Base-by-base conservation (phyloP, 2,797 vertebrate species). In the Poliocrania exsul region DNA sequence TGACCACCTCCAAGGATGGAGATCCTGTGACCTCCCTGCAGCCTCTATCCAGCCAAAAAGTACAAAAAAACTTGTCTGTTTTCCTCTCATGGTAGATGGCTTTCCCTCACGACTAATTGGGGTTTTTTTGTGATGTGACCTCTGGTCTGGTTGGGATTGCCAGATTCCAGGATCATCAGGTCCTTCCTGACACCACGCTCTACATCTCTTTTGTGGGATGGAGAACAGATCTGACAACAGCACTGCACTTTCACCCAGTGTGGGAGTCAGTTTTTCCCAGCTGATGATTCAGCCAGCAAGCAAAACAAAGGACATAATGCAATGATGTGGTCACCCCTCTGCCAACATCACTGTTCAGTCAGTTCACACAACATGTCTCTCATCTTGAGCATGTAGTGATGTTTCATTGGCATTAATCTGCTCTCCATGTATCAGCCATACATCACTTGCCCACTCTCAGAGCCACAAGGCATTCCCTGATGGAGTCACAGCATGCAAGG, bases 31-130 rank as follows among this genome's bases (percentile, higher is more conserved):
- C 7, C 6, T 60, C 11, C 24, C 35, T 19, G 7, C n/a, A 35
- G 24, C 15, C 25, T 69, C n/a, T 38, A 10, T 16, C 42, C 26
- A 42, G 23, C 11, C 65, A 33, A 54, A 79, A 61, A 21, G 19
- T 50, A 23, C 42, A 31, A 11, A 38, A 38, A 42, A 31, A 56
- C 47, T 38, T 44, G 21, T n/a, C 15, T 21, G 10, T 33, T 46
- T 29, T 9, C 20, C 29, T 7, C 8, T 21, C 4, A 2, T 2
- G 37, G 21, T 18, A 10, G n/a, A 16, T 1, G 4, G 1, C 17
- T 86, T 93, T 62, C 38, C 38, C 35, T 38, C 23, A 11, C 16
- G 26, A 40, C 44, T n/a, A 21, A 6, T 13, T n/a, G n/a, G n/a
- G n/a, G n/a, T n/a, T n/a, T n/a, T 8, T 31, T 53, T 50, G 19